Percentiles rank a stretch among this genome's conserved stretches.
These are phyloP conservation scores for Indri indri DNA, from an alignment of 2,113 vertebrate genomes.

Conservation along the genomic window DNA sequence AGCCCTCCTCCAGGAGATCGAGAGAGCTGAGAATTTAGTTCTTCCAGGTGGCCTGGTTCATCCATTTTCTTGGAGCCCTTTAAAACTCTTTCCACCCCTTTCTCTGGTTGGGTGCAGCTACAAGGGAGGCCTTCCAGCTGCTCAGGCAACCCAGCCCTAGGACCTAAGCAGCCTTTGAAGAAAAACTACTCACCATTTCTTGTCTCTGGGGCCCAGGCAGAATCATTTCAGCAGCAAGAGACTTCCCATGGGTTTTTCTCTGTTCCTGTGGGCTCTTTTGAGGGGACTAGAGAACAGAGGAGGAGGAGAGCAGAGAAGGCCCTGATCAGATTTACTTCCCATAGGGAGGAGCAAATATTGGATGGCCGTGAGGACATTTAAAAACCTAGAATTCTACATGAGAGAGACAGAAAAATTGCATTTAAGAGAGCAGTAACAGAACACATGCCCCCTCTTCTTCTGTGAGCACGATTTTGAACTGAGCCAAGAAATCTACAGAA, in stretches of 20 bases:
- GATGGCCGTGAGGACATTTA: not conserved
- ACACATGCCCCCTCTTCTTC: not conserved
- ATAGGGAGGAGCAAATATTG: not conserved
- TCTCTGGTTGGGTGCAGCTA: not conserved
- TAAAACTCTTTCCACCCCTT: not conserved
- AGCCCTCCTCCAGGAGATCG: conserved; percentile 13
- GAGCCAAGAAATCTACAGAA: conserved; percentile 8
- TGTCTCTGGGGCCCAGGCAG: not conserved
- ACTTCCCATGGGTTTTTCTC: not conserved
- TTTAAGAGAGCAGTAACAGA: not conserved
- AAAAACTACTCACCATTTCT: conserved; percentile 44
- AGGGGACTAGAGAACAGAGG: not conserved
- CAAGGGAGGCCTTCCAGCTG: not conserved
- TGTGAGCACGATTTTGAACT: conserved; percentile 8
- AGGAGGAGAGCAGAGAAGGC: not conserved
- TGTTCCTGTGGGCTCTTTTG: not conserved
- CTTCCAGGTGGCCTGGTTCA: conserved; percentile 17
- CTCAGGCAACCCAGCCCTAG: not conserved
- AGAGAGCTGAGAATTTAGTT: not conserved
- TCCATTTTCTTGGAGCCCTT: not conserved
- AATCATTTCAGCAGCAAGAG: not conserved
- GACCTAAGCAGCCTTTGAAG: not conserved
- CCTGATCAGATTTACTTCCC: not conserved
- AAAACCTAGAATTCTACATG: not conserved
- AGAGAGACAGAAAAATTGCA: not conserved